A percentile compares a stretch with the other conserved stretches of the same genome.
Evolutionary conservation across 2,888 invertebrate genomes (phyloP).

Genomic region (Andrena hattorfiana): DNA sequence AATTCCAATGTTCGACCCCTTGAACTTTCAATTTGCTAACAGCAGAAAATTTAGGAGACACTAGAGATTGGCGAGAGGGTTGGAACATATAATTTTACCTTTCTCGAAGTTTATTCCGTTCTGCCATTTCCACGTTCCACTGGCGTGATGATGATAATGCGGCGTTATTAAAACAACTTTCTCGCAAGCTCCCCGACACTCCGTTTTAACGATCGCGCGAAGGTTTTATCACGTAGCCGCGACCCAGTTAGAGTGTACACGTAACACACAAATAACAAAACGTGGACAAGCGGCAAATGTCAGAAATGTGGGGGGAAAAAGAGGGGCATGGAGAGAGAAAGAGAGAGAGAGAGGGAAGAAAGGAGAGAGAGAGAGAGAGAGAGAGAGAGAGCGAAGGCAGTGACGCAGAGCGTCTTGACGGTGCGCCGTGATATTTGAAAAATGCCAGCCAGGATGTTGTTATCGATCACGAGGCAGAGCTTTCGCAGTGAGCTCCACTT

Average conservation of each 20-base stretch:
- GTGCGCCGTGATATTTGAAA: conserved; percentile 43
- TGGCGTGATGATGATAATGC: conserved; percentile 28
- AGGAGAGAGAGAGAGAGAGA: too few species aligned
- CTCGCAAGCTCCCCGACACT: conserved; percentile 15
- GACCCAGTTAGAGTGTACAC: conserved; percentile 40
- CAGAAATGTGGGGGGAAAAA: conserved; percentile 13
- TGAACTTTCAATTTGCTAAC: background rate
- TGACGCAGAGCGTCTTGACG: conserved; percentile 21
- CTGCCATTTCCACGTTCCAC: background rate
- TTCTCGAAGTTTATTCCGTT: conserved; percentile 5
- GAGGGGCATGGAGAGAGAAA: too few species aligned
- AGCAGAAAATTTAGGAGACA: background rate
- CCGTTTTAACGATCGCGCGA: conserved; percentile 40
- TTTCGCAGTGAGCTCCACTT: conserved; percentile 1
- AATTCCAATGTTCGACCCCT: background rate
- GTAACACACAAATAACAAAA: conserved; percentile 25
- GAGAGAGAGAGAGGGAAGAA: too few species aligned
- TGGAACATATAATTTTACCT: background rate
- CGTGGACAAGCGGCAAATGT: conserved; percentile 35
- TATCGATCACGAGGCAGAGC: conserved; percentile 10
- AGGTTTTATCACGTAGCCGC: conserved; percentile 31
- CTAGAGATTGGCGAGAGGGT: too few species aligned
- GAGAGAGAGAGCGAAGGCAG: background rate
- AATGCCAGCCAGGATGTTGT: conserved; percentile 26
- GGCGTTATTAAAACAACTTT: conserved; percentile 41